Evolutionary conservation across 2,888 invertebrate genomes (phyloP), one percentile per base, ranked within the genome.

Genomic region (Spialia ferax): DNA sequence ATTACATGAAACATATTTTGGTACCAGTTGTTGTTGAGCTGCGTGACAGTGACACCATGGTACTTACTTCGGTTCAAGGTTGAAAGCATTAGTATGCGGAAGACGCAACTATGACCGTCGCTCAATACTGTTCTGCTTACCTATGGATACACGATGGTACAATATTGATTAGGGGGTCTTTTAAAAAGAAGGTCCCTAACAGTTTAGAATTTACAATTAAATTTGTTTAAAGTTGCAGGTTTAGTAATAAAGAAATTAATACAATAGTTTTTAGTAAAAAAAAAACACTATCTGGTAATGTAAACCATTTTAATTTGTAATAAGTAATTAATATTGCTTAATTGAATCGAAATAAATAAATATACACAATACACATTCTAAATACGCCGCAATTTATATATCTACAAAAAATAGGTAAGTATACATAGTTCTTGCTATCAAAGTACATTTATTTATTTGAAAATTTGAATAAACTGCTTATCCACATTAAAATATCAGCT

Each of bases 261-360:
- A 6, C 32, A 6, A 32, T 32, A 32, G 6, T 32, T 8, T 32
- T 1, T 32, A 26, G 26, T 5, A 70, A 76, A 79, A 75, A 71
- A 79, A 77, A 83, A 73, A 69, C 70, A 60, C 65, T 72, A 71
- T 71, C 74, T 74, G 73, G 75, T 87, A 79, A 86, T 88, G 83
- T 88, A 86, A 87, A 89, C 83, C 89, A 88, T 84, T 87, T 91
- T 91, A 88, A 84, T 87, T 84, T 83, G 85, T 75, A 73, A 73
- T 73, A 85, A 84, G 84, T 91, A 88, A 86, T 87, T 89, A 88
- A 88, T 92, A 93, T 91, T 92, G 91, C 91, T 90, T 90, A 91
- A 86, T 91, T 85, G 86, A 91, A 88, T 89, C 82, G 76, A 89
- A 93, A 91, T 89, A 89, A 93, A 90, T 88, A 86, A 84, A 83